Evolutionary conservation across 2,113 vertebrate species (phyloP).

Genomic region (Urocolius indicus): DNA sequence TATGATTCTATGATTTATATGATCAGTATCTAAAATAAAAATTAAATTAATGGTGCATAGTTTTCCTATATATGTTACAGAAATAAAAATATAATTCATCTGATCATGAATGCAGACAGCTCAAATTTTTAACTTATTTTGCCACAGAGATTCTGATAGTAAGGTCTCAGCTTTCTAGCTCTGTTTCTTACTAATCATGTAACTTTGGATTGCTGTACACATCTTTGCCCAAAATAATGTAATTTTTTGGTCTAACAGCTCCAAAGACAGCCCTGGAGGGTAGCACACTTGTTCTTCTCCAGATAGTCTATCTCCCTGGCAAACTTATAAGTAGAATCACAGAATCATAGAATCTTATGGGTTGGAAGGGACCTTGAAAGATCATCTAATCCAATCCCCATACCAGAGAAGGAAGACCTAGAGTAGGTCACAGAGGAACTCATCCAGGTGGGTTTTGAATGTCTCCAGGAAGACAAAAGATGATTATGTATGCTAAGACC

Average conservation of each 20-base stretch:
- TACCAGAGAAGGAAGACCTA: too few species aligned
- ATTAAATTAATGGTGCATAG: too few species aligned
- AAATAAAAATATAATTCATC: too few species aligned
- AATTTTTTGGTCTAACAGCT: background rate
- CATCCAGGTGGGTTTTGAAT: too few species aligned
- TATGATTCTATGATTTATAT: too few species aligned
- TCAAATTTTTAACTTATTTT: background rate
- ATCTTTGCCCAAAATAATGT: background rate
- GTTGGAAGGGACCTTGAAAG: too few species aligned
- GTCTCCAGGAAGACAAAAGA: background rate
- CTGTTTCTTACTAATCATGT: background rate
- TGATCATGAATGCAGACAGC: background rate
- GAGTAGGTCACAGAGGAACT: too few species aligned
- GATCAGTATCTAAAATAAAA: too few species aligned
- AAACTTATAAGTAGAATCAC: background rate
- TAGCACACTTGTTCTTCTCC: background rate
- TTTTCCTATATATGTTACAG: too few species aligned
- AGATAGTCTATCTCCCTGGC: background rate
- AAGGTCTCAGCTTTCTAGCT: background rate
- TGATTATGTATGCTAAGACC: background rate
- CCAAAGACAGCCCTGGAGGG: background rate
- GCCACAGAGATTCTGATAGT: background rate
- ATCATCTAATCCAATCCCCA: too few species aligned
- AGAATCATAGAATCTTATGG: too few species aligned
- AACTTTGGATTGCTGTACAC: background rate